Percentiles rank a stretch among this genome's conserved stretches.
phyloP scores from a whole-genome alignment of 2,888 invertebrate species.

The Cephus rjabovi region DNA sequence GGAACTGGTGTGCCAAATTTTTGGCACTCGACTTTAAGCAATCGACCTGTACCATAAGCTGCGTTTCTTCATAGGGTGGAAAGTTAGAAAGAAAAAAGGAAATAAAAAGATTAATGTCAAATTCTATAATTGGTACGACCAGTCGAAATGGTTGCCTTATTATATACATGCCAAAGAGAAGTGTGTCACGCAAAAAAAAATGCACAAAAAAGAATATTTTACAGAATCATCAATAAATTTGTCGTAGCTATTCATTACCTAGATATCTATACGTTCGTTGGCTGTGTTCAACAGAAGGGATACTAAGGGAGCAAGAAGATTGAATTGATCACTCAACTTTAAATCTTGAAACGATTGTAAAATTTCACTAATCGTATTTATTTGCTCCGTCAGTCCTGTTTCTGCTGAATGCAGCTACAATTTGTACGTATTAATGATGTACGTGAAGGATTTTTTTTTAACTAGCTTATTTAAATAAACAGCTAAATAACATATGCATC shows the following conservation, averaged over 20 bases:
- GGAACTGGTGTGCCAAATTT: not conserved
- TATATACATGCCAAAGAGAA: slow-evolving; percentile 32
- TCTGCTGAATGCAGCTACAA: not conserved
- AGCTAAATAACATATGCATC: slow-evolving; percentile 1
- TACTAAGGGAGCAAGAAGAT: not conserved
- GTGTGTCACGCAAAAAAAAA: slow-evolving; percentile 19
- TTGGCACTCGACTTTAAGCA: not conserved
- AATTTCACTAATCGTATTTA: not conserved
- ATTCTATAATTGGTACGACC: not conserved
- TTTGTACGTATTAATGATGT: slow-evolving; percentile 10
- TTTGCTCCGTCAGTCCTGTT: not conserved
- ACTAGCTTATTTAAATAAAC: slow-evolving; percentile 16
- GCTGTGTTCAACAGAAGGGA: not conserved
- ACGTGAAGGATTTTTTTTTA: slow-evolving; percentile 11
- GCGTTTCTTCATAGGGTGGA: not conserved
- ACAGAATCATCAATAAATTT: not conserved
- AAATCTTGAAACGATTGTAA: not conserved
- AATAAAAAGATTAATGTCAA: not conserved
- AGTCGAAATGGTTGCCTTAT: slow-evolving; percentile 22
- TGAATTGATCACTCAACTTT: not conserved
- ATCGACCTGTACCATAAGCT: not conserved
- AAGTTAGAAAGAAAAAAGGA: not conserved
- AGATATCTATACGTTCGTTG: not conserved
- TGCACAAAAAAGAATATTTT: slow-evolving; percentile 24
- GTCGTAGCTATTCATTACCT: not conserved